A percentile compares a stretch with the other conserved stretches of the same genome.
These are phyloP conservation scores for Heliconius aoede DNA, from an alignment of 2,888 invertebrate species.

Conservation along the genomic window DNA sequence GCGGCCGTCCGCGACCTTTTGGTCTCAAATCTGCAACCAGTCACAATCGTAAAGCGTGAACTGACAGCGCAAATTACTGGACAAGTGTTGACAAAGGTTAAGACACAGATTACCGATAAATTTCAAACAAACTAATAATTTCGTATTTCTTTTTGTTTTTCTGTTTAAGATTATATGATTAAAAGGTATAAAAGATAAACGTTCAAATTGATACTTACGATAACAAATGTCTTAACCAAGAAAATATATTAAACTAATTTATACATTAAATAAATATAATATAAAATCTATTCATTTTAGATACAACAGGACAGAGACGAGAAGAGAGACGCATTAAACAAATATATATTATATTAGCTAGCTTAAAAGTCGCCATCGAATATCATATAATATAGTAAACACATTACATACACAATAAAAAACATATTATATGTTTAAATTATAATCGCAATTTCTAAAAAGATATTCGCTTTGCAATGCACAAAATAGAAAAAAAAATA, in stretches of 20 bases:
- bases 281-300: not conserved
- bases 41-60: constrained; percentile 81
- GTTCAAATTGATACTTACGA: not conserved
- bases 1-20: constrained; percentile 95
- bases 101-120: constrained; percentile 15
- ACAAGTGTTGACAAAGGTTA: constrained; percentile 11
- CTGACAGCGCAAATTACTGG: constrained; percentile 56
- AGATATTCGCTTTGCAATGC: constrained; percentile 14
- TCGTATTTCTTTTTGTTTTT: not conserved
- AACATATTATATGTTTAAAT: constrained; percentile 1
- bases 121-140: not conserved
- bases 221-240: constrained; percentile 26
- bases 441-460: constrained; percentile 12
- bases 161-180: not conserved
- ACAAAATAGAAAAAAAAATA: not conserved
- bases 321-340: not conserved
- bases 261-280: not conserved
- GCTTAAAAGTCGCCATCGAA: constrained; percentile 9
- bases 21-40: constrained; percentile 90
- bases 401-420: constrained; percentile 1
- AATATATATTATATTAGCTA: no score
- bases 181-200: not conserved
- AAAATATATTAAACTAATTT: not conserved
- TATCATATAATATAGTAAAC: constrained; percentile 1
- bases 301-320: not conserved